Evolutionary conservation across 2,888 invertebrate genomes (phyloP).

Genomic region (Caradrina kadenii): DNA sequence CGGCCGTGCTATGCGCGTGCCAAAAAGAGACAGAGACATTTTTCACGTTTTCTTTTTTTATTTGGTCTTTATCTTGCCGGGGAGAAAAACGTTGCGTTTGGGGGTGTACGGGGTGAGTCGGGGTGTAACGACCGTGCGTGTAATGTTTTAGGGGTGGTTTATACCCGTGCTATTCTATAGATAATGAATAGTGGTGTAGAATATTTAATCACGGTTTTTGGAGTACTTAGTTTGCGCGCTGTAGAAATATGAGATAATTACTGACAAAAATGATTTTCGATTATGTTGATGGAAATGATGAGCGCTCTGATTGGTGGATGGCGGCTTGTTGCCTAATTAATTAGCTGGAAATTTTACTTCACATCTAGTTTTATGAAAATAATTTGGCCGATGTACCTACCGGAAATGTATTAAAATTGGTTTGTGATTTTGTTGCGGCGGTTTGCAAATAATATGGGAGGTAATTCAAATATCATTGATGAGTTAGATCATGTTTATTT

Average conservation of each 20-base stretch:
- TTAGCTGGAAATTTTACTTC: conserved; percentile 60
- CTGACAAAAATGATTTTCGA: conserved; percentile 84
- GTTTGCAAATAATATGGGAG: conserved; percentile 32
- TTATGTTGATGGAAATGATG: conserved; percentile 78
- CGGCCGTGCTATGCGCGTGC: conserved; percentile 66
- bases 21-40: conserved; percentile 84
- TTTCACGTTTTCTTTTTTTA: conserved; percentile 90
- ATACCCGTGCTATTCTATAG: conserved; percentile 75
- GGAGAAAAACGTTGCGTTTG: conserved; percentile 88
- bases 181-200: conserved; percentile 89
- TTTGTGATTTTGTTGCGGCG: conserved; percentile 36
- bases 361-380: conserved; percentile 61
- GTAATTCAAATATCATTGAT: conserved; percentile 31
- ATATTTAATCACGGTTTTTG: conserved; percentile 88
- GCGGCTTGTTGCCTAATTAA: conserved; percentile 64
- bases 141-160: conserved; percentile 86
- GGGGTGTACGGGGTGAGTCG: conserved; percentile 71
- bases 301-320: conserved; percentile 63
- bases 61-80: conserved; percentile 89
- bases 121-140: conserved; percentile 84
- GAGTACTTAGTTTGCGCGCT: conserved; percentile 81
- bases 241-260: conserved; percentile 87
- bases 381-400: conserved; percentile 34
- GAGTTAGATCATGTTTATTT: conserved; percentile 17
- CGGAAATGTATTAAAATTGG: conserved; percentile 55